Percentiles rank a stretch among this genome's conserved stretches.
phyloP scores from a whole-genome alignment of 2,113 vertebrate species.

The Alethe diademata region DNA sequence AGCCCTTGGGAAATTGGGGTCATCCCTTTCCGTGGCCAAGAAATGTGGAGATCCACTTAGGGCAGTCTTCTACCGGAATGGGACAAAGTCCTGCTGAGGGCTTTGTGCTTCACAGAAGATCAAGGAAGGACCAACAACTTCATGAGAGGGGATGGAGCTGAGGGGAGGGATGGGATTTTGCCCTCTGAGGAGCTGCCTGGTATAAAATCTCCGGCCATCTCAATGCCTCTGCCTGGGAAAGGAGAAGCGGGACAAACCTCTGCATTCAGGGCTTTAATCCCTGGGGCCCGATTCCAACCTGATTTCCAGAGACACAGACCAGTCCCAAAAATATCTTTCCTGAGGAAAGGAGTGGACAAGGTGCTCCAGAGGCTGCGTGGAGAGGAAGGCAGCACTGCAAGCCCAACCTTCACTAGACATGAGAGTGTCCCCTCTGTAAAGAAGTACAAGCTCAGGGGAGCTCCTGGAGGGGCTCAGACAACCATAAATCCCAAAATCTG shows the following conservation, averaged over 20 bases:
- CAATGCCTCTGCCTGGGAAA: not conserved
- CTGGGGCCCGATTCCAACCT: not conserved
- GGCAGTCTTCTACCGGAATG: not conserved
- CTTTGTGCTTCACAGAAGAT: fast-evolving
- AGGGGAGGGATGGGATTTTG: not conserved
- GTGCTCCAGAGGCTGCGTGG: fast-evolving
- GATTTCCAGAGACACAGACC: not conserved
- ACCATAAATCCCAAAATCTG: not conserved
- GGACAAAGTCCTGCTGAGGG: not conserved
- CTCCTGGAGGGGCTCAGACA: not conserved
- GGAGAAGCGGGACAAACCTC: not conserved
- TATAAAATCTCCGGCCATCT: not conserved
- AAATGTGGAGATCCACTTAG: not conserved
- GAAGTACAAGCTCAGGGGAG: not conserved
- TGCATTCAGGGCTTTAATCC: not conserved
- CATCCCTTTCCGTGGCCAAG: fast-evolving
- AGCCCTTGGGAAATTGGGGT: not conserved
- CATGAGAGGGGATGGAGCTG: not conserved
- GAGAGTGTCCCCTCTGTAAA: not conserved
- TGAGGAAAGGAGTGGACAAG: not conserved
- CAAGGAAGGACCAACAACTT: not conserved
- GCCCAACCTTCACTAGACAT: not conserved
- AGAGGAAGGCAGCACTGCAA: not conserved
- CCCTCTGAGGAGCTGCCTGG: not conserved
- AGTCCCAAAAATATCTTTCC: not conserved